phyloP scores from a whole-genome alignment of 2,797 vertebrate species.

The Acestrorhynchus altus region DNA sequence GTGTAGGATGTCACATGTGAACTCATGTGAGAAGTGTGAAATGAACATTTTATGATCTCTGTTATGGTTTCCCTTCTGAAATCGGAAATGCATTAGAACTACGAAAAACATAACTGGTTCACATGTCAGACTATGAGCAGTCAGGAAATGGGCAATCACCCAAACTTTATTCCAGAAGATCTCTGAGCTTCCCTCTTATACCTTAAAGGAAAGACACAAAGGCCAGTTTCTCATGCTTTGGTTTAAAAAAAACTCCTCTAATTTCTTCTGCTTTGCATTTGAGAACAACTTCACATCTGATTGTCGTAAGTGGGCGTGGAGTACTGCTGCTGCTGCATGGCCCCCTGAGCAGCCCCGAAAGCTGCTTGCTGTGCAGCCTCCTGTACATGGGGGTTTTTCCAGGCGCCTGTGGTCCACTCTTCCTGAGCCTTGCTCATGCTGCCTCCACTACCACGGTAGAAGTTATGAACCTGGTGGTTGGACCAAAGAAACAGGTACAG shows the following conservation, averaged over 20 bases:
- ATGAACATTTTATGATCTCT: no score
- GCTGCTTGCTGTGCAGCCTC: slow-evolving; percentile 90
- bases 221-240: not conserved
- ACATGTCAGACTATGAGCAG: not conserved
- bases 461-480: slow-evolving; percentile 89
- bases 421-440: slow-evolving; percentile 98
- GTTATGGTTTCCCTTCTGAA: no score
- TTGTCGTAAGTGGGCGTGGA: slow-evolving; percentile 84
- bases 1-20: no score
- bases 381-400: slow-evolving; percentile 96
- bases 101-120: no score
- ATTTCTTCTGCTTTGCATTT: slow-evolving; percentile 13
- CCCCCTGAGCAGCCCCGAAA: slow-evolving; percentile 86
- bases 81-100: no score
- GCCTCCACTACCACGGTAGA: slow-evolving; percentile 91
- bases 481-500: not conserved
- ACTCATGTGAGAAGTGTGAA: no score
- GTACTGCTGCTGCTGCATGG: slow-evolving; percentile 84
- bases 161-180: not conserved
- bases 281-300: slow-evolving; percentile 79
- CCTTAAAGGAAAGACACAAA: not conserved
- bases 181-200: not conserved
- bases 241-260: not conserved
- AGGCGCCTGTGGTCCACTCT: slow-evolving; percentile 94
- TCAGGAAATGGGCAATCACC: not conserved